These are phyloP conservation scores for Merodon equestris DNA, from an alignment of 2,888 invertebrate species.

Conservation along the genomic window DNA sequence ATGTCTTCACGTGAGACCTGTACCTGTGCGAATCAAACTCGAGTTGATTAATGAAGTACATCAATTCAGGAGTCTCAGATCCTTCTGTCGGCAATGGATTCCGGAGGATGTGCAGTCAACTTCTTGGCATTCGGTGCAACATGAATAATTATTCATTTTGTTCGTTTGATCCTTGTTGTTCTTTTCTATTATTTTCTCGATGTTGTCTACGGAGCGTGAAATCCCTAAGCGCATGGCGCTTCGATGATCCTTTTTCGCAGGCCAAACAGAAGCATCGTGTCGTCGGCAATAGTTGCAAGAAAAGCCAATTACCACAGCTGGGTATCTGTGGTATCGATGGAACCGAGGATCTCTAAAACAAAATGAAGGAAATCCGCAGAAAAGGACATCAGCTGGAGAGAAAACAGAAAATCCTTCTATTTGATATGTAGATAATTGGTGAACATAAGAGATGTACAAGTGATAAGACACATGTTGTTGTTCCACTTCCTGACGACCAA, in stretches of 20 bases:
- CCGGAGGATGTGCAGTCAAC: conserved; percentile 37
- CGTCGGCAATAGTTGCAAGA: conserved; percentile 37
- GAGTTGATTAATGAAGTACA: conserved; percentile 62
- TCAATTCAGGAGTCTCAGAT: conserved; percentile 8
- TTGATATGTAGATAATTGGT: conserved; percentile 47
- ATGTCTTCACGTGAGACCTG: background rate
- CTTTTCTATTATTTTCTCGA: conserved; percentile 7
- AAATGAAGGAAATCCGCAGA: conserved; percentile 14
- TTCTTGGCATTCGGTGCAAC: conserved; percentile 29
- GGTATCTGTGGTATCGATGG: conserved; percentile 22
- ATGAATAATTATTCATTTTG: conserved; percentile 60
- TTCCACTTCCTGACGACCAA: background rate
- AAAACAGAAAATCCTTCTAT: conserved; percentile 51
- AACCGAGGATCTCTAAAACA: conserved; percentile 1
- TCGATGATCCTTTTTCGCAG: conserved; percentile 19
- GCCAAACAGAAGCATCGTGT: conserved; percentile 53
- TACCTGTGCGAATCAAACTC: conserved; percentile 55
- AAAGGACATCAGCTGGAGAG: conserved; percentile 20
- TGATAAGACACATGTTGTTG: conserved; percentile 43
- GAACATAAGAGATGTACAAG: conserved; percentile 44
- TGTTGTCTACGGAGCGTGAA: conserved; percentile 14
- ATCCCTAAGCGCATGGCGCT: conserved; percentile 63
- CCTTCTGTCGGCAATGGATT: conserved; percentile 46
- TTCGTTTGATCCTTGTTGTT: background rate
- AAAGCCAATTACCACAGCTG: conserved; percentile 59